Percentiles rank a stretch among this genome's conserved stretches.
Evolutionary conservation across 1,140 invertebrate species (phyloP).

Genomic region (Penaeus vannamei): DNA sequence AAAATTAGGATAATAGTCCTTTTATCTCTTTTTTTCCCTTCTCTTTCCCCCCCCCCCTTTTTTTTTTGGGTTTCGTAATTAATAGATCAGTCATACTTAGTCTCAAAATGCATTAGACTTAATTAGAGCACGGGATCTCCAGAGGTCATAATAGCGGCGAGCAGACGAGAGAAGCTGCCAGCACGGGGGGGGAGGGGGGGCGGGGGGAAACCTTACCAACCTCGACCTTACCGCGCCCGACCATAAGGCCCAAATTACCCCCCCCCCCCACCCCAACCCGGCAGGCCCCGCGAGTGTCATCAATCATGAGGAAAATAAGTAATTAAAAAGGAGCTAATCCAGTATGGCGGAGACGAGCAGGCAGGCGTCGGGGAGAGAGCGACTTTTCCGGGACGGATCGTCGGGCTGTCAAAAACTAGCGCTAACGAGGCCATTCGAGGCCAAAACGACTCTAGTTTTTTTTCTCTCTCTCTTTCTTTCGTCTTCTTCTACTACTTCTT

Average conservation of each 20-base stretch:
- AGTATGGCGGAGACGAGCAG: constrained; percentile 50
- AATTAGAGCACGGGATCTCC: constrained; percentile 57
- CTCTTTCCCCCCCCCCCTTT: no score
- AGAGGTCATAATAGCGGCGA: constrained; percentile 62
- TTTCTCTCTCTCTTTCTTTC: no score
- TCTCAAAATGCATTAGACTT: constrained; percentile 56
- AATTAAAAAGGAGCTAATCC: constrained; percentile 65
- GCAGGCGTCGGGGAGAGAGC: constrained; percentile 48
- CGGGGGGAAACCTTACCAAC: background rate
- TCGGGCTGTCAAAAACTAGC: constrained; percentile 49
- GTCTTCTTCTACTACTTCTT: no score
- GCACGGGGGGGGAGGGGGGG: background rate
- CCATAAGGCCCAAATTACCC: constrained; percentile 21
- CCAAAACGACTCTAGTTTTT: background rate
- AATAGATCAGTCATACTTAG: constrained; percentile 61
- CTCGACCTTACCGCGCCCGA: background rate
- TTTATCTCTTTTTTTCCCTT: no score
- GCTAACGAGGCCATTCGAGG: constrained; percentile 46
- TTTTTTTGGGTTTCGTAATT: background rate
- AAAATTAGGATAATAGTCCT: no score
- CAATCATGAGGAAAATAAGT: constrained; percentile 65
- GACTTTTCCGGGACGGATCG: constrained; percentile 42
- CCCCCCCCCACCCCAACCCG: no score
- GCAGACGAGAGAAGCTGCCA: background rate
- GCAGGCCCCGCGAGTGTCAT: constrained; percentile 21